Conservation (phyloP, 2,888 invertebrate species). For the Drosophila kokeensis region DNA sequence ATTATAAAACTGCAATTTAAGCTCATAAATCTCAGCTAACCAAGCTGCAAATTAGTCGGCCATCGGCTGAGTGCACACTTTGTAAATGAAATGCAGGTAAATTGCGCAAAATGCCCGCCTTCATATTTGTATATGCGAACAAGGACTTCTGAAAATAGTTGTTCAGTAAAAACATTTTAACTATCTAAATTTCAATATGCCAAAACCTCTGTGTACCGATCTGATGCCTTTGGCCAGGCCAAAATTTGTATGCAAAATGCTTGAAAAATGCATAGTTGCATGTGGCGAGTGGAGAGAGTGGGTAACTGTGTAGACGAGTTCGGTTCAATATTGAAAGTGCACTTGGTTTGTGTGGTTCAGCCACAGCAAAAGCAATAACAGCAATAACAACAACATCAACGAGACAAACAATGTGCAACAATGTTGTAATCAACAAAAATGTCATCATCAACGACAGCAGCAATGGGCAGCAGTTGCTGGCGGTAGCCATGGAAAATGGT, state of each 20-base stretch:
- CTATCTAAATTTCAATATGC: conserved; percentile 47
- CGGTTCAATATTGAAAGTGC: conserved; percentile 67
- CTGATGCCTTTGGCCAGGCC: conserved; percentile 33
- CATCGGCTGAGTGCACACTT: conserved; percentile 9
- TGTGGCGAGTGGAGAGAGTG: conserved; percentile 28
- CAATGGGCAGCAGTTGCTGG: conserved; percentile 22
- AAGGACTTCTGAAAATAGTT: conserved; percentile 31
- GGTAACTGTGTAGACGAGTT: conserved; percentile 24
- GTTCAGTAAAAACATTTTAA: conserved; percentile 41
- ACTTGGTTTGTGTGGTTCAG: conserved; percentile 66
- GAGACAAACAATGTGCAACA: conserved; percentile 68
- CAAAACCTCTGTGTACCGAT: conserved; percentile 12
- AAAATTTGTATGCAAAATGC: conserved; percentile 67
- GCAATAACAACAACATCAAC: conserved; percentile 38
- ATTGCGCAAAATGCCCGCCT: neutral
- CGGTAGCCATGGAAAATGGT: conserved; percentile 50
- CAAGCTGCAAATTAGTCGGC: conserved; percentile 3
- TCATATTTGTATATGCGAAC: neutral
- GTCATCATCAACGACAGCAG: conserved; percentile 63
- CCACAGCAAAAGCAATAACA: conserved; percentile 39
- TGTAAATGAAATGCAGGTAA: conserved; percentile 7
- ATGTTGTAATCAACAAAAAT: conserved; percentile 73
- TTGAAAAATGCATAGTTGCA: conserved; percentile 68
- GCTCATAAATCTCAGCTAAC: neutral
- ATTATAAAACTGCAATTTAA: neutral